These are phyloP conservation scores for Chlorospingus semifuscus DNA, from an alignment of 2,797 vertebrate genomes.

Conservation along the genomic window DNA sequence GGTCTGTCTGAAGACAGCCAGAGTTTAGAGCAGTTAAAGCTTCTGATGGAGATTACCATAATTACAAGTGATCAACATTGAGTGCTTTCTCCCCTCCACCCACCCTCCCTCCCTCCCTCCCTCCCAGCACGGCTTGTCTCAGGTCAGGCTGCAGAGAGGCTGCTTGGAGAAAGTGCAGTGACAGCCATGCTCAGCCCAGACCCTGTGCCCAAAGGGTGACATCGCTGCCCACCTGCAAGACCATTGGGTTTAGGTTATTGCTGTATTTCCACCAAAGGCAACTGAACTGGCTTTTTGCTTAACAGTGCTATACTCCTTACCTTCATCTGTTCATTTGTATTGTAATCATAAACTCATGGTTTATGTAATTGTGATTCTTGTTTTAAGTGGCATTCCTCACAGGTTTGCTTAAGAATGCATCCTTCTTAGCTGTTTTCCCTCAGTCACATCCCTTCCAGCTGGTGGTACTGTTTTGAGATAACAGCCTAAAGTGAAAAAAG, in stretches of 20 bases:
- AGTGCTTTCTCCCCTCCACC: slow-evolving; percentile 2
- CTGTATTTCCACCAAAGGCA: slow-evolving; percentile 7
- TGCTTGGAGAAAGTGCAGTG: not conserved
- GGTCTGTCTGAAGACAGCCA: slow-evolving; percentile 62
- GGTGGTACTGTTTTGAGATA: not conserved
- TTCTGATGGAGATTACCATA: slow-evolving; percentile 68
- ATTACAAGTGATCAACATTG: slow-evolving; percentile 65
- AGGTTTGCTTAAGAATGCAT: slow-evolving; percentile 22
- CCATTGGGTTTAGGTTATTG: not conserved
- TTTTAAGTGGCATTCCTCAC: not conserved
- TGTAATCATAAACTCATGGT: not conserved
- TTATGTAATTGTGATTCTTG: not conserved
- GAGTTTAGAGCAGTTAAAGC: slow-evolving; percentile 56
- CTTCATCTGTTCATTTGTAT: not conserved
- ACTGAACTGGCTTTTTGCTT: not conserved
- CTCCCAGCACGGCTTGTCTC: not conserved
- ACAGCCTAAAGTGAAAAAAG: slow-evolving; percentile 21
- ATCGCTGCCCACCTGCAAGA: not conserved
- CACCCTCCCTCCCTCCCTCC: slow-evolving; percentile 19
- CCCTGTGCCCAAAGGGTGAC: not conserved
- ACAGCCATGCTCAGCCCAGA: not conserved
- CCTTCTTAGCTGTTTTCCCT: not conserved
- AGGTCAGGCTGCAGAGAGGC: not conserved
- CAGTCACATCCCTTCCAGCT: not conserved
- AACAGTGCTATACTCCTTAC: not conserved